Evolutionary conservation across 2,797 vertebrate species (phyloP).

Genomic region (Siniperca undulata): DNA sequence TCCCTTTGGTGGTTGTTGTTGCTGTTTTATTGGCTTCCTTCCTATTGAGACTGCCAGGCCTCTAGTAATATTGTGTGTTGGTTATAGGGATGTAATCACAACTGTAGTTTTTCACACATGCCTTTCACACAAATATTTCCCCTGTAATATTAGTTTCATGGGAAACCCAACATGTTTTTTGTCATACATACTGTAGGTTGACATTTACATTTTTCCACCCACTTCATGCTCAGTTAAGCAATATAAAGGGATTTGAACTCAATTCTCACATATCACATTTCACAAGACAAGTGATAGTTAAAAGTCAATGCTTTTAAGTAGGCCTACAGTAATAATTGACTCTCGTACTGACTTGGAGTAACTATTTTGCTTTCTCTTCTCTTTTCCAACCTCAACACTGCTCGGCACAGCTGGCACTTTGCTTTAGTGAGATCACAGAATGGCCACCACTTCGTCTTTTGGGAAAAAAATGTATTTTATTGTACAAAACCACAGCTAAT

Average conservation of each 20-base stretch:
- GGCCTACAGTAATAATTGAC: background rate
- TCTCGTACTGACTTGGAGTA: background rate
- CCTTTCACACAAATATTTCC: background rate
- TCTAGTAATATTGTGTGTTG: conserved; percentile 4
- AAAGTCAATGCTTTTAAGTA: background rate
- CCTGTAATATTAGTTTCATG: background rate
- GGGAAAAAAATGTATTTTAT: conserved; percentile 10
- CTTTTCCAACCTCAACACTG: background rate
- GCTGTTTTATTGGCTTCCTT: conserved; percentile 14
- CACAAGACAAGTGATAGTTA: background rate
- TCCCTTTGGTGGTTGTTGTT: background rate
- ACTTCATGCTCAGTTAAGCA: background rate
- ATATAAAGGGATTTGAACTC: background rate
- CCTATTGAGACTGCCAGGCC: background rate
- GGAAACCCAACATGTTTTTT: background rate
- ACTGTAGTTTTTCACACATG: conserved; percentile 1
- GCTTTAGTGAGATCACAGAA: conserved; percentile 19
- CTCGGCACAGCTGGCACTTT: conserved; percentile 35
- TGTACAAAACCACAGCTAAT: conserved; percentile 18
- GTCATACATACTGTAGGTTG: background rate
- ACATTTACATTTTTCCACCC: conserved; percentile 8
- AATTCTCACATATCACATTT: conserved; percentile 1
- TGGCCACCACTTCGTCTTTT: background rate
- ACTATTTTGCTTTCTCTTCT: conserved; percentile 3
- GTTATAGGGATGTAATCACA: conserved; percentile 1